These are phyloP conservation scores for Pseudachorutes palmiensis DNA, from an alignment of 1,140 invertebrate species.

Conservation along the genomic window DNA sequence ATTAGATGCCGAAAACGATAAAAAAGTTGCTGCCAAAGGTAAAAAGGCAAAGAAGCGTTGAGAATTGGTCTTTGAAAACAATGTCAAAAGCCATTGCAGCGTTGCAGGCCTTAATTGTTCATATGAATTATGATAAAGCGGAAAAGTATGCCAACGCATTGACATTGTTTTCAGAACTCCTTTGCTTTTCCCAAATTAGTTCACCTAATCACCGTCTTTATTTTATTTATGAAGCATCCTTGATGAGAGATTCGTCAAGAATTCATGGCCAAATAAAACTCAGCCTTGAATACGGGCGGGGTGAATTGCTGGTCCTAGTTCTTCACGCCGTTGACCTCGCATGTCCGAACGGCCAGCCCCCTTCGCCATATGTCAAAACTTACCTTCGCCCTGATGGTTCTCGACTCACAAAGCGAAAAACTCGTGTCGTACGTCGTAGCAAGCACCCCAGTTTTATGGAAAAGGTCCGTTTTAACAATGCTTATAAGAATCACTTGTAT, in stretches of 20 bases:
- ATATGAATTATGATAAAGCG: too few relatives aligned
- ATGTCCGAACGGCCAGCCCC: constrained; percentile 62
- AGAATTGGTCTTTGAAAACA: too few relatives aligned
- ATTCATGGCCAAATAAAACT: constrained; percentile 63
- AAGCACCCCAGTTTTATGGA: constrained; percentile 97
- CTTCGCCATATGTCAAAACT: constrained; percentile 86
- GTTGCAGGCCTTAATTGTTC: too few relatives aligned
- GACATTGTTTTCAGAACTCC: too few relatives aligned
- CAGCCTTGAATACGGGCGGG: constrained; percentile 71
- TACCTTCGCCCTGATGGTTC: constrained; percentile 69
- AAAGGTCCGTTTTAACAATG: constrained; percentile 80
- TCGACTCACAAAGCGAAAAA: constrained; percentile 87
- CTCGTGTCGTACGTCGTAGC: constrained; percentile 81
- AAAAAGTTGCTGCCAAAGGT: constrained; percentile 12
- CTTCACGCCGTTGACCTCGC: constrained; percentile 79
- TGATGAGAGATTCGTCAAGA: constrained; percentile 30
- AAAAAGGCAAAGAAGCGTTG: too few relatives aligned
- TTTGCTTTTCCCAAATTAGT: constrained; percentile 1
- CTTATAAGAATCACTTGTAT: background rate
- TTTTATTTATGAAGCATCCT: constrained; percentile 19
- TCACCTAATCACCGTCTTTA: background rate
- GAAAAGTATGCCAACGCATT: too few relatives aligned
- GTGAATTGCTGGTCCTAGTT: constrained; percentile 73
- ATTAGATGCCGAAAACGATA: constrained; percentile 20
- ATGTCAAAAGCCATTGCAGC: too few relatives aligned